A percentile compares a stretch with the other conserved stretches of the same genome.
Evolutionary conservation across 2,797 vertebrate genomes (phyloP).

Genomic region (Decapterus maruadsi): DNA sequence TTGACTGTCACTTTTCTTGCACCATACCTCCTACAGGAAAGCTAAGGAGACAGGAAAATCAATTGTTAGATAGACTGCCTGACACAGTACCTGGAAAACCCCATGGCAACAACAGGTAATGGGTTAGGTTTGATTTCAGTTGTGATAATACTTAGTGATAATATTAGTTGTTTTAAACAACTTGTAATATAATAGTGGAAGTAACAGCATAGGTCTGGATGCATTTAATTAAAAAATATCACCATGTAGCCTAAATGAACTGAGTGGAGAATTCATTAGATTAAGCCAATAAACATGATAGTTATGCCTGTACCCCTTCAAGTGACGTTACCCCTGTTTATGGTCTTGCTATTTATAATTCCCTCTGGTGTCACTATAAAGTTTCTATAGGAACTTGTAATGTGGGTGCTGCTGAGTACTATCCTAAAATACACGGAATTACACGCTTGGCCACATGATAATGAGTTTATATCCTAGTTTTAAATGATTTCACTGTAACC

Average conservation of each 20-base stretch:
- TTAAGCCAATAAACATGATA: slow-evolving; percentile 1
- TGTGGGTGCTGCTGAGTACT: neutral
- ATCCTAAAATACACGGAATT: neutral
- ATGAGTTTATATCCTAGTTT: slow-evolving; percentile 8
- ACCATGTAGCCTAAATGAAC: neutral
- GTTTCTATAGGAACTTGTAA: slow-evolving; percentile 12
- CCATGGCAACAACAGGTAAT: slow-evolving; percentile 34
- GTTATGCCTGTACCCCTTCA: neutral
- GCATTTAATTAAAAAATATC: slow-evolving; percentile 20
- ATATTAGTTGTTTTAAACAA: slow-evolving; percentile 2
- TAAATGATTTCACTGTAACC: slow-evolving; percentile 21
- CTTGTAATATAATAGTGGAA: slow-evolving; percentile 2
- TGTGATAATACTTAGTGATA: neutral
- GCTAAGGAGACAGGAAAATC: slow-evolving; percentile 18
- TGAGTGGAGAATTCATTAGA: neutral
- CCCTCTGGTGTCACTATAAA: slow-evolving; percentile 13
- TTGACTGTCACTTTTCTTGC: slow-evolving; percentile 11
- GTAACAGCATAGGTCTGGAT: neutral
- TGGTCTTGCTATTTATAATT: slow-evolving; percentile 60
- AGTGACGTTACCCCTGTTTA: slow-evolving; percentile 41
- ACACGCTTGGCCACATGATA: slow-evolving; percentile 8
- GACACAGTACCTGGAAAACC: slow-evolving; percentile 16
- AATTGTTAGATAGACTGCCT: slow-evolving; percentile 6
- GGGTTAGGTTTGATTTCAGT: slow-evolving; percentile 5
- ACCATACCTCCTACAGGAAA: neutral